Percentiles rank a stretch among this genome's conserved stretches.
Evolutionary conservation across 2,888 invertebrate genomes (phyloP).

Genomic region (Dermolepida albohirtum): DNA sequence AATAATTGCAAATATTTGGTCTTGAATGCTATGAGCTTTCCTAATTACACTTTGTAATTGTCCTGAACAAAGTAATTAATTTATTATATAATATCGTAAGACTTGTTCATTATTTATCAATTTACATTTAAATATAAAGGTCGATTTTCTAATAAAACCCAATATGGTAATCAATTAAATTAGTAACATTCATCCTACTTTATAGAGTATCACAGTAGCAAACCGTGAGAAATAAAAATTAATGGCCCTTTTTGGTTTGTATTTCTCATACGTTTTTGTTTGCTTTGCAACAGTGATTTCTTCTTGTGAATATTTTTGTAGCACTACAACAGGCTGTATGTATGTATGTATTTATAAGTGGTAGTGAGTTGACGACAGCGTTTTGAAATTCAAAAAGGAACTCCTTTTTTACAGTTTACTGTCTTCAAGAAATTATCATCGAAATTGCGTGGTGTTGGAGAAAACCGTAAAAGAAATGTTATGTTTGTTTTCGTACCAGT

Average conservation of each 20-base stretch:
- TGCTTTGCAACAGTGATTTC: slow-evolving; percentile 9
- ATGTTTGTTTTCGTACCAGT: slow-evolving; percentile 61
- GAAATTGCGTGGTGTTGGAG: slow-evolving; percentile 59
- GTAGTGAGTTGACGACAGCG: slow-evolving; percentile 32
- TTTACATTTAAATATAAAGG: too few species aligned
- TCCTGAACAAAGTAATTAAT: too few species aligned
- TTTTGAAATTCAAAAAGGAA: slow-evolving; percentile 41
- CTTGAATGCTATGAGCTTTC: too few species aligned
- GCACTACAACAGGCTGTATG: slow-evolving; percentile 22
- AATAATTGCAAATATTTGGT: too few species aligned
- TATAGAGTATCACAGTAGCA: background rate
- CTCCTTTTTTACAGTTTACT: slow-evolving; percentile 32
- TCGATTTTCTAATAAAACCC: too few species aligned
- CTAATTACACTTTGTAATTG: too few species aligned
- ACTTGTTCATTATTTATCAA: too few species aligned
- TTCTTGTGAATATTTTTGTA: slow-evolving; percentile 27
- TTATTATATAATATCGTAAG: too few species aligned
- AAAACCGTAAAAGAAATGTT: slow-evolving; percentile 59
- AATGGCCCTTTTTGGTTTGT: background rate
- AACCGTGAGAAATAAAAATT: too few species aligned
- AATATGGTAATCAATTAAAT: too few species aligned
- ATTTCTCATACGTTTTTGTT: slow-evolving; percentile 13
- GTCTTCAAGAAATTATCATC: slow-evolving; percentile 53
- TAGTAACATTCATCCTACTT: background rate
- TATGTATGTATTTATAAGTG: slow-evolving; percentile 13